A percentile compares a stretch with the other conserved stretches of the same genome.
Conservation (phyloP, 2,888 invertebrate species). For the Cheiracanthium punctorium region DNA sequence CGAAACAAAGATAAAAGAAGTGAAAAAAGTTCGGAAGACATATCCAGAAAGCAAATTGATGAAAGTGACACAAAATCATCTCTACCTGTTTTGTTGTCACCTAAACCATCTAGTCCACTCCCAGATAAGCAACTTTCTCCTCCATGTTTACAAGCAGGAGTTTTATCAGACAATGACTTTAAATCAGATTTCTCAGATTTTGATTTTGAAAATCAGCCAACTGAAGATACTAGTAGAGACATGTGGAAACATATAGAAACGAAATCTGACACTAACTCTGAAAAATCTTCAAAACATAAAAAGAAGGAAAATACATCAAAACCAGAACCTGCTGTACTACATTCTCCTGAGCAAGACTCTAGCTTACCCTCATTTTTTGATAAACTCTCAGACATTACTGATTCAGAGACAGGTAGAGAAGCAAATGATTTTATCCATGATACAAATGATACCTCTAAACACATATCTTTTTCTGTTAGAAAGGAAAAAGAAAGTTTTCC, state of each 20-base stretch:
- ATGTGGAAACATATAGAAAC: slow-evolving; percentile 51
- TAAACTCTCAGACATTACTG: slow-evolving; percentile 56
- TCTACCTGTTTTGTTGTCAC: slow-evolving; percentile 41
- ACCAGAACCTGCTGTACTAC: slow-evolving; percentile 19
- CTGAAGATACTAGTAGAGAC: slow-evolving; percentile 34
- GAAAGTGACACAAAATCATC: slow-evolving; percentile 49
- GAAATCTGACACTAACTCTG: slow-evolving; percentile 56
- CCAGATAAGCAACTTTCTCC: slow-evolving; percentile 63
- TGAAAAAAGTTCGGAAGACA: slow-evolving; percentile 39
- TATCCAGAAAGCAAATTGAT: slow-evolving; percentile 30
- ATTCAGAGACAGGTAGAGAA: slow-evolving; percentile 48
- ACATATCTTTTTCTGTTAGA: slow-evolving; percentile 20
- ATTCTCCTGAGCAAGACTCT: slow-evolving; percentile 51
- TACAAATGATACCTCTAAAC: slow-evolving; percentile 29
- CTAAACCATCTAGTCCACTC: slow-evolving; percentile 54
- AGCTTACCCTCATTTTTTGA: slow-evolving; percentile 62
- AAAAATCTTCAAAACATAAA: slow-evolving; percentile 47
- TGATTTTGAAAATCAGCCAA: slow-evolving; percentile 55
- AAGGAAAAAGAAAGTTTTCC: slow-evolving; percentile 48
- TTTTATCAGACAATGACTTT: slow-evolving; percentile 65
- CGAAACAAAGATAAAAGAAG: slow-evolving; percentile 70
- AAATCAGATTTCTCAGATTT: slow-evolving; percentile 70
- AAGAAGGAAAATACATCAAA: slow-evolving; percentile 25
- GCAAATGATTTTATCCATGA: slow-evolving; percentile 41
- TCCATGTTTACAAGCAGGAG: slow-evolving; percentile 53